These are phyloP conservation scores for Pterobdella sp. DNA, from an alignment of 2,888 invertebrate genomes.

Conservation along the genomic window DNA sequence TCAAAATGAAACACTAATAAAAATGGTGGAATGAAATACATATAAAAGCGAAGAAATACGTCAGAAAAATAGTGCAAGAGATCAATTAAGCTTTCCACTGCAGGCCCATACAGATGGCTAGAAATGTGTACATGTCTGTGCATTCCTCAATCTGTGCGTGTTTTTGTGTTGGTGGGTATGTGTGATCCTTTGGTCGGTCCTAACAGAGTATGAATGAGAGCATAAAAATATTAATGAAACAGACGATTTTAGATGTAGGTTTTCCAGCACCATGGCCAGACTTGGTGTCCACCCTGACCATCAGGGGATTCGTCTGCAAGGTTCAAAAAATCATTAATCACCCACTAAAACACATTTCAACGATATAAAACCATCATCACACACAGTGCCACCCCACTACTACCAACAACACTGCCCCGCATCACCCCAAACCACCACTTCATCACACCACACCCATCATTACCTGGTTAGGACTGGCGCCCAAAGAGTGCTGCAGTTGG, in stretches of 20 bases:
- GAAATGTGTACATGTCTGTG: constrained; percentile 78
- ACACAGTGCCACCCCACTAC: background rate
- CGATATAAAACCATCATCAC: background rate
- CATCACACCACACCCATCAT: background rate
- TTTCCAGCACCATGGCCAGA: constrained; percentile 96
- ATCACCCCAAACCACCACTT: background rate
- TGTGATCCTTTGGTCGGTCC: background rate
- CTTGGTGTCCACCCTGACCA: constrained; percentile 84
- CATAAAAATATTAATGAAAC: constrained; percentile 36
- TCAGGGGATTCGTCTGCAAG: constrained; percentile 67
- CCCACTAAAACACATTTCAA: background rate
- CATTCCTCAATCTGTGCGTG: constrained; percentile 76
- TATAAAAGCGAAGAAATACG: too few relatives aligned
- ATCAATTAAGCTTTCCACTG: constrained; percentile 54
- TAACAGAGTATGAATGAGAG: constrained; percentile 4
- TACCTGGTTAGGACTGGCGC: constrained; percentile 57
- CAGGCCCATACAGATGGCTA: constrained; percentile 65
- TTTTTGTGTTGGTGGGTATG: constrained; percentile 22
- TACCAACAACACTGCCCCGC: background rate
- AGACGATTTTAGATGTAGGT: constrained; percentile 82
- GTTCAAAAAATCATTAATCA: background rate
- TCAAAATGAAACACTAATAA: too few relatives aligned
- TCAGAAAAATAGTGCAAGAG: too few relatives aligned
- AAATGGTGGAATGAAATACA: too few relatives aligned
- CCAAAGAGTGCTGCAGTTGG: constrained; percentile 70